Percentiles rank a stretch among this genome's conserved stretches.
phyloP scores from a whole-genome alignment of 2,113 vertebrate species.

The Illadopsis cleaveri region DNA sequence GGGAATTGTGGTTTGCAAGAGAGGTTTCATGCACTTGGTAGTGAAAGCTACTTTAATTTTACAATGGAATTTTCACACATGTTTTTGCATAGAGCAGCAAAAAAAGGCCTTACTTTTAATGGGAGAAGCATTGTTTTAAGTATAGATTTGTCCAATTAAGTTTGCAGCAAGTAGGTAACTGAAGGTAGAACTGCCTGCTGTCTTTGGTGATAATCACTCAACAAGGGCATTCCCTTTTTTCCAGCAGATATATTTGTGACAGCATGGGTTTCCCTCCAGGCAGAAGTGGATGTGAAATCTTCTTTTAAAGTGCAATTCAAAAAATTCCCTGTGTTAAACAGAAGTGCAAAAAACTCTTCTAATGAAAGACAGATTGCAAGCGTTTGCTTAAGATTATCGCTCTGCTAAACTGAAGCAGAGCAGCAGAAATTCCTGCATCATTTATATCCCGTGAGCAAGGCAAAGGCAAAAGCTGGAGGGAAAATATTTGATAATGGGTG shows the following conservation, averaged over 20 bases:
- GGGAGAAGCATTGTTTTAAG: not conserved
- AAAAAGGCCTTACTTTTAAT: not conserved
- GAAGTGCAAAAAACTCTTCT: constrained; percentile 57
- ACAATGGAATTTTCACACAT: not conserved
- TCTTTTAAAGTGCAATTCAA: constrained; percentile 9
- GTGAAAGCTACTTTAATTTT: not conserved
- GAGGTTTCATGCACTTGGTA: not conserved
- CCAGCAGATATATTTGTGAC: not conserved
- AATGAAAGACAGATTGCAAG: constrained; percentile 69
- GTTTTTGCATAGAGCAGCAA: not conserved
- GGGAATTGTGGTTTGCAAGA: not conserved
- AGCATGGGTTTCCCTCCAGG: constrained; percentile 9
- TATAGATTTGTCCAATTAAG: not conserved
- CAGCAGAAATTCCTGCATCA: constrained; percentile 6
- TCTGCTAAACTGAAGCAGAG: constrained; percentile 31
- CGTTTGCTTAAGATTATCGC: constrained; percentile 30
- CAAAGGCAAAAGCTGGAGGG: not conserved
- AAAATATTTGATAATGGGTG: not conserved
- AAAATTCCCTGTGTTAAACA: constrained; percentile 44
- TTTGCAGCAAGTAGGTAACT: not conserved
- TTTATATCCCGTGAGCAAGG: not conserved
- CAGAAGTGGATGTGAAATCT: constrained; percentile 35
- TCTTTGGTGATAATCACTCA: not conserved
- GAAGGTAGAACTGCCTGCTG: not conserved
- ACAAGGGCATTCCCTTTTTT: not conserved